Base-by-base conservation (phyloP, 2,888 invertebrate species). In the Hypena proboscidalis region DNA sequence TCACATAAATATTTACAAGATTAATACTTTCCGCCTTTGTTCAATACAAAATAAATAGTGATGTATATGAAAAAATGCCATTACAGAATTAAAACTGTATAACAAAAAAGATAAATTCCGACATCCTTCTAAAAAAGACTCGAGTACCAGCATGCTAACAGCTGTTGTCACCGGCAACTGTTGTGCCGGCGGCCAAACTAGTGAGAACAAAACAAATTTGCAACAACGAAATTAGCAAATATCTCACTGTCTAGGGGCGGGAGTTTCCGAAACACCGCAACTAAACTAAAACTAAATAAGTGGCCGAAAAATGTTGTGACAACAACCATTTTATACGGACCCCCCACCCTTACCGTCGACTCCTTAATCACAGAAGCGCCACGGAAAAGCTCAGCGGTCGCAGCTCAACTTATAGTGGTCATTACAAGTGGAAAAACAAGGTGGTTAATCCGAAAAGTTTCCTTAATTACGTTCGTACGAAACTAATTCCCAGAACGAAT, bases 401-500 rank as follows among this genome's bases (percentile, higher is more conserved):
- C 21, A 58, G 76, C 10, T 62, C 82, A 56, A 22, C 37, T 43
- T 66, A 62, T 9, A 47, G 23, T 75, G 83, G 85, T 44, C 58
- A 62, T 60, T 58, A 62, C 70, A 71, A 72, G 75, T 81, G 79
- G 85, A 84, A 88, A 89, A 88, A 88, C 85, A 80, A 77, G 74
- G 74, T 65, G 70, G 77, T 82, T 90, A 90, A 90, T 89, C 83
- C 78, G 76, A 85, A 90, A 90, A 90, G 76, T 90, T 90, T 84
- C 77, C 80, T 79, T 90, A 90, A 90, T 90, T 89, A 86, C 80
- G 77, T 82, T 78, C 78, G 78, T 80, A 80, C 74, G 71, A 74
- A 85, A 85, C 81, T 87, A 85, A 80, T 81, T 88, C 88, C 89
- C 89, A 67, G 70, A 85, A 80, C 85, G 83, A 84, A 89, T 87